phyloP scores from a whole-genome alignment of 2,113 vertebrate genomes.

The Nycticryphes semicollaris region DNA sequence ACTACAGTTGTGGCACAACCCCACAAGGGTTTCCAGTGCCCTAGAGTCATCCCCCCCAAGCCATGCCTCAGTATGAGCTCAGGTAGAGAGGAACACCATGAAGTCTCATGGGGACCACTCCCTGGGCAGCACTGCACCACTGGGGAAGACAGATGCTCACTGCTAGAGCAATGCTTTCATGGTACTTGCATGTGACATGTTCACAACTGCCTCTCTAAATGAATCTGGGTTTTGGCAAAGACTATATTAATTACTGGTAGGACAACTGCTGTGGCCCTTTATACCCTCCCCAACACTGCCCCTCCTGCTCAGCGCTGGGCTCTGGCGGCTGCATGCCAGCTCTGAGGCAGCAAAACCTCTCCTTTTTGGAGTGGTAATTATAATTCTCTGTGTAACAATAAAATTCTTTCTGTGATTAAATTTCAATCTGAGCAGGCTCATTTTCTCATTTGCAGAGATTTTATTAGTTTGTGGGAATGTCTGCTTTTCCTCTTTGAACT shows the following conservation, averaged over 20 bases:
- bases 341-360: neutral
- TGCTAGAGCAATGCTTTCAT: neutral
- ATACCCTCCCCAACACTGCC: rapidly evolving
- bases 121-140: rapidly evolving
- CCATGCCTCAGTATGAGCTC: rapidly evolving
- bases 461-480: slow-evolving; percentile 46
- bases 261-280: neutral
- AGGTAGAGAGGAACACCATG: neutral
- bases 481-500: slow-evolving; percentile 36
- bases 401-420: slow-evolving; percentile 60
- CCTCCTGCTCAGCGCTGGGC: neutral
- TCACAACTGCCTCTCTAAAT: neutral
- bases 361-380: neutral
- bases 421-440: slow-evolving; percentile 39
- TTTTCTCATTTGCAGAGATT: slow-evolving; percentile 59
- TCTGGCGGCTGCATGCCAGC: rapidly evolving
- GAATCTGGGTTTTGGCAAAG: neutral
- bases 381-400: slow-evolving; percentile 32
- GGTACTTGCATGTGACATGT: neutral
- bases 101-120: neutral
- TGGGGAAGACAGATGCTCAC: rapidly evolving
- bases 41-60: neutral
- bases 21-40: neutral
- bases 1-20: neutral
- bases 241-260: neutral